phyloP scores from a whole-genome alignment of 2,113 vertebrate genomes.

The Dipodomys ordii region DNA sequence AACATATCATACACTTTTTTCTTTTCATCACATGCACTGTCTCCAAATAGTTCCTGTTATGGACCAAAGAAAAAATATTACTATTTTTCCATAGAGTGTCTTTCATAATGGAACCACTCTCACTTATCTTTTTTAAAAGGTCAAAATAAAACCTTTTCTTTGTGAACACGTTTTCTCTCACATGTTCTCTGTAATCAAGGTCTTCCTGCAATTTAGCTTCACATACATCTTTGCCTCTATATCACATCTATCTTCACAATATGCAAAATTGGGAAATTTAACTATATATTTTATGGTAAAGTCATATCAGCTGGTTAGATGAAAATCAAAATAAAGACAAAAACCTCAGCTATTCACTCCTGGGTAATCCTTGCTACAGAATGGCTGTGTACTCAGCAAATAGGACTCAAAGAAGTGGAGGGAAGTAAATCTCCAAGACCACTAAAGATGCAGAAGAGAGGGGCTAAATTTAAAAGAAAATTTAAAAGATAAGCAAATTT shows the following conservation, averaged over 20 bases:
- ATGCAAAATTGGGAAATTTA: background rate
- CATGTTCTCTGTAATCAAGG: background rate
- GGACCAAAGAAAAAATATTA: conserved; percentile 38
- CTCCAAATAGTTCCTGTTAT: background rate
- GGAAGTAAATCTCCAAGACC: background rate
- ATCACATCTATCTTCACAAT: background rate
- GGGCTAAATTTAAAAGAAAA: background rate
- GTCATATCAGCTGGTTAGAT: background rate
- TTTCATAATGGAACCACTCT: conserved; percentile 43
- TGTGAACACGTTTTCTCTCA: conserved; percentile 25
- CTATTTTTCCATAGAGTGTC: conserved; percentile 23
- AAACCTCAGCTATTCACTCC: background rate
- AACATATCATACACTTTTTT: conserved; percentile 17
- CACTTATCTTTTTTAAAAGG: conserved; percentile 38
- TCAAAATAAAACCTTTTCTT: conserved; percentile 14
- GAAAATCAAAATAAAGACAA: background rate
- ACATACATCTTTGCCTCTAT: background rate
- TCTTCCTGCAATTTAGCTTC: background rate
- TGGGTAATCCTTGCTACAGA: conserved; percentile 7
- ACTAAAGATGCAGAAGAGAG: background rate
- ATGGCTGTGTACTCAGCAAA: background rate
- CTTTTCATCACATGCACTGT: background rate
- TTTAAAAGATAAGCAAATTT: background rate
- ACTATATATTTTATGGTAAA: background rate
- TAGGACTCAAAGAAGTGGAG: background rate